These are phyloP conservation scores for Protodeltote pygarga DNA, from an alignment of 2,888 invertebrate genomes.

Conservation along the genomic window DNA sequence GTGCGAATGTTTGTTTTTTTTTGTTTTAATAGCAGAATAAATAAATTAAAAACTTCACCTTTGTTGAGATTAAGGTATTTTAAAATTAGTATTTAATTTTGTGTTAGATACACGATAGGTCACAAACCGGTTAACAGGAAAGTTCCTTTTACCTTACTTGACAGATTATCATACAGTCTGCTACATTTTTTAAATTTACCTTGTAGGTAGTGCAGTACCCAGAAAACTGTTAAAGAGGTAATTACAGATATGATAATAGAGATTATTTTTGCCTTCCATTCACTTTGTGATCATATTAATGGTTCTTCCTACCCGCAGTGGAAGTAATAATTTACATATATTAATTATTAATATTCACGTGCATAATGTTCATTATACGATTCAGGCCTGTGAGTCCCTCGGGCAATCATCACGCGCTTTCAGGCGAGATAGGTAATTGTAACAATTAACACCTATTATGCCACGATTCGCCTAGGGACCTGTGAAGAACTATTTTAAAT, in stretches of 20 bases:
- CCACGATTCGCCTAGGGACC: slow-evolving; percentile 26
- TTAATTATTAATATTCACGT: slow-evolving; percentile 38
- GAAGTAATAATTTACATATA: slow-evolving; percentile 22
- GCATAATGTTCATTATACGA: slow-evolving; percentile 35
- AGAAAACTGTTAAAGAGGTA: too few relatives aligned
- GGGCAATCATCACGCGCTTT: slow-evolving; percentile 34
- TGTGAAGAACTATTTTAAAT: slow-evolving; percentile 26
- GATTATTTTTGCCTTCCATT: too few relatives aligned
- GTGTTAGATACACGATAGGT: too few relatives aligned
- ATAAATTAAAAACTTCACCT: not conserved
- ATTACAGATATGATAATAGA: too few relatives aligned
- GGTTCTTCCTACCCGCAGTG: not conserved
- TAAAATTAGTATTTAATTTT: too few relatives aligned
- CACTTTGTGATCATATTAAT: too few relatives aligned
- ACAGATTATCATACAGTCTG: too few relatives aligned
- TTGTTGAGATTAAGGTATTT: too few relatives aligned
- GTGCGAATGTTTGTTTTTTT: slow-evolving; percentile 17
- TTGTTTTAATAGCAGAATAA: slow-evolving; percentile 7
- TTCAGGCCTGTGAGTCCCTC: slow-evolving; percentile 26
- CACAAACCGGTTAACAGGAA: too few relatives aligned
- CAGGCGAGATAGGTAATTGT: slow-evolving; percentile 43
- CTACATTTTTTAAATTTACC: too few relatives aligned
- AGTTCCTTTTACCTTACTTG: too few relatives aligned
- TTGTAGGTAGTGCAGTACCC: too few relatives aligned
- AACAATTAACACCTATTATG: slow-evolving; percentile 40